Base-by-base conservation (phyloP, 2,113 vertebrate species). In the Paratilapia polleni region DNA sequence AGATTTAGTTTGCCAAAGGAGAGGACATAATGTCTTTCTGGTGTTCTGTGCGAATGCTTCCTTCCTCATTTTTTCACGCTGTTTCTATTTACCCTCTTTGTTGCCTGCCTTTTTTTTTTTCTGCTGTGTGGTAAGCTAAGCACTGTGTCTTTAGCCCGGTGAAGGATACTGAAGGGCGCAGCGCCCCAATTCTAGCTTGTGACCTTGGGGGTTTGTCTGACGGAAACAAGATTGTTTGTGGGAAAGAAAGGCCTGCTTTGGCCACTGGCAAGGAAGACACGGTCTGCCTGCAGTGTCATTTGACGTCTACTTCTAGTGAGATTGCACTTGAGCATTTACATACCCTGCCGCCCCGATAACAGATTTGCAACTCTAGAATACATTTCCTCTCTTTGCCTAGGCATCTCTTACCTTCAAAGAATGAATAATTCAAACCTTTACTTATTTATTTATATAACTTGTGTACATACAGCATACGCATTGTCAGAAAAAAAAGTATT, bases 381-480 rank as follows among this genome's bases (percentile, higher is more conserved):
- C 57, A 81, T 90, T 79, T 56, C 52, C 68, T 34, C 19, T 34
- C 68, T 54, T 73, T 54, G 76, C 28, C 2, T 22, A 41, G 7
- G 34, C 58, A 77, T 58, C 66, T 57, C 78, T 36, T 63, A 22
- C 47, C 56, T 80, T 68, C 56, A 85, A 64, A 62, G 10, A 31
- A 89, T 92, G 86, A 89, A 91, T 92, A 82, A 92, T 91, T 91
- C 86, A 92, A 59, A 66, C 3, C 4, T 81, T 31, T 36, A 54
- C 15, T 19, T 49, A 68, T 73, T 73, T 73, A 54, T 73, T 73
- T 54, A 73, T 54, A 54, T 54, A 73, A 73, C 26, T 54, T 73
- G 47, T 31, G 26, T 54, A 20, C 47, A 73, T 19, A 34, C 68
- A 31, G 47, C 34, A 73, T 73, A 73, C 54, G 47, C 68, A 34